phyloP scores from a whole-genome alignment of 1,140 invertebrate genomes.

The Aphidius gifuensis region DNA sequence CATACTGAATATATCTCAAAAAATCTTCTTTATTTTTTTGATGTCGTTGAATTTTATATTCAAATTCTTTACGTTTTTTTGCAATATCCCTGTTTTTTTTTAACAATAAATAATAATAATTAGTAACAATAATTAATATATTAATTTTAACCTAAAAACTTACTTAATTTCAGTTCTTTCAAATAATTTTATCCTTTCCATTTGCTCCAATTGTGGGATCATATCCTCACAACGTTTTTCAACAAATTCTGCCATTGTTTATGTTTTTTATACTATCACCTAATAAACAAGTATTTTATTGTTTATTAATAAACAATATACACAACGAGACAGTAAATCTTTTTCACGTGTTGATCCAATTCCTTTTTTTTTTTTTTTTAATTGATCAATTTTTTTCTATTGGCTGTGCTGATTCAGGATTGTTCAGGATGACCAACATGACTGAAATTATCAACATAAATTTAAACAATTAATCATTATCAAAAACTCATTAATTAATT shows the following conservation, averaged over 20 bases:
- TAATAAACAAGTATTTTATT: neutral
- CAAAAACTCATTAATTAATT: no score
- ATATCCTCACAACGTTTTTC: slow-evolving; percentile 69
- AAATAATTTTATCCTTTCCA: slow-evolving; percentile 67
- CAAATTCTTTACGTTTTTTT: slow-evolving; percentile 66
- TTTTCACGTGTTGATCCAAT: no score
- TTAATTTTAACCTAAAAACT: slow-evolving; percentile 27
- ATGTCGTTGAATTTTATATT: slow-evolving; percentile 68
- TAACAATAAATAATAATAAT: slow-evolving; percentile 13
- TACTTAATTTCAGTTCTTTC: slow-evolving; percentile 67
- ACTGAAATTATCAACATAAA: no score
- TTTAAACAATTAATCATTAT: no score
- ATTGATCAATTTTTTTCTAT: no score
- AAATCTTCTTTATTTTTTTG: slow-evolving; percentile 70
- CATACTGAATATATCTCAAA: slow-evolving; percentile 70
- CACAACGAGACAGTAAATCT: no score
- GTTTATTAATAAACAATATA: no score
- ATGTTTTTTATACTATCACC: neutral
- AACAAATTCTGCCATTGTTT: slow-evolving; percentile 68
- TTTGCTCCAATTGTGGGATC: slow-evolving; percentile 69
- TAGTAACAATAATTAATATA: slow-evolving; percentile 14
- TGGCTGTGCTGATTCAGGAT: no score
- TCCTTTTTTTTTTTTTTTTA: no score
- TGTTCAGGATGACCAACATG: no score
- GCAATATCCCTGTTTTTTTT: slow-evolving; percentile 59